Conservation (phyloP, 1,140 invertebrate genomes). For the Tribolium madens region DNA sequence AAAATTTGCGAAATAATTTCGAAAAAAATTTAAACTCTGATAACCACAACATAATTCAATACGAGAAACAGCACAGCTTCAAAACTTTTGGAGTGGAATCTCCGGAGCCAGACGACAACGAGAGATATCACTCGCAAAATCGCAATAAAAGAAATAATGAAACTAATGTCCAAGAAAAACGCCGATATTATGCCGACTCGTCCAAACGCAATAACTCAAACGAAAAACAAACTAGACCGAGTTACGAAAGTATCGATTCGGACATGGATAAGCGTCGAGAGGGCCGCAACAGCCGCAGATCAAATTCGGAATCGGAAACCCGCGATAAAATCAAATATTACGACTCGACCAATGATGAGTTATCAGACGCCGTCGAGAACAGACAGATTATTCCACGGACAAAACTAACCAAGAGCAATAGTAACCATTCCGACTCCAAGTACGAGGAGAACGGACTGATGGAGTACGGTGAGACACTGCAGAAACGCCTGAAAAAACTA, state of each 20-base stretch:
- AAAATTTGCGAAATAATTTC: slow-evolving; percentile 55
- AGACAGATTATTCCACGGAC: slow-evolving; percentile 78
- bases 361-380: slow-evolving; percentile 68
- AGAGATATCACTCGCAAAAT: slow-evolving; percentile 66
- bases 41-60: slow-evolving; percentile 56
- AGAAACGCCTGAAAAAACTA: slow-evolving; percentile 66
- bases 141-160: slow-evolving; percentile 67
- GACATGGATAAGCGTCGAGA: slow-evolving; percentile 63
- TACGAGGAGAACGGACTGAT: slow-evolving; percentile 65
- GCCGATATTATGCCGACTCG: slow-evolving; percentile 54
- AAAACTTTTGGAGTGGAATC: slow-evolving; percentile 62
- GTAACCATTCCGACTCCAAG: slow-evolving; percentile 49
- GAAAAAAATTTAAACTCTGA: slow-evolving; percentile 44
- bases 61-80: slow-evolving; percentile 58
- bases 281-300: slow-evolving; percentile 57
- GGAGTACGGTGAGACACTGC: slow-evolving; percentile 66
- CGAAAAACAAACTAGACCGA: slow-evolving; percentile 65
- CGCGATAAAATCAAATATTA: slow-evolving; percentile 62
- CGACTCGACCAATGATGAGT: slow-evolving; percentile 72
- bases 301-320: slow-evolving; percentile 64
- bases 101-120: slow-evolving; percentile 64
- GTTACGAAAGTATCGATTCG: slow-evolving; percentile 62
- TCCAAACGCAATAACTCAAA: slow-evolving; percentile 63
- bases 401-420: slow-evolving; percentile 72
- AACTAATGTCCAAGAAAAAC: slow-evolving; percentile 65